A percentile compares a stretch with the other conserved stretches of the same genome.
Conservation (phyloP, 1,140 invertebrate species). For the Sycophaga agraensis region DNA sequence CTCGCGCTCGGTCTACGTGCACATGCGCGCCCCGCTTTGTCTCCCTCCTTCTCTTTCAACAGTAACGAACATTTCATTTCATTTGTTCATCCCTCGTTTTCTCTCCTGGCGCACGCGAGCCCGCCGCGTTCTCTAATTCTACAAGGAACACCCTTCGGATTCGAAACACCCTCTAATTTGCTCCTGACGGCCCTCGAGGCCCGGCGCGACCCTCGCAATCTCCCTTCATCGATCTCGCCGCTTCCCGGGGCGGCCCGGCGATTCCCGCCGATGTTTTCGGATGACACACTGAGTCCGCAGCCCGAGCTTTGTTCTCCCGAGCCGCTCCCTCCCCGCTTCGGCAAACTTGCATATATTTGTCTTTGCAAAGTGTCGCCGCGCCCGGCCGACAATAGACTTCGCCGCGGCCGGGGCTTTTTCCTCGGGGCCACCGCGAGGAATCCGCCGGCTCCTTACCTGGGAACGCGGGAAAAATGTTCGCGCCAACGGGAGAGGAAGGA, state of each 20-base stretch:
- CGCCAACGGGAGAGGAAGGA: too few species aligned
- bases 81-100: slow-evolving; percentile 51
- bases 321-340: too few species aligned
- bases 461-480: too few species aligned
- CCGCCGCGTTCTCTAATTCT: slow-evolving; percentile 31
- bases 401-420: too few species aligned
- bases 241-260: background rate
- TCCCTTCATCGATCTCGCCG: too few species aligned
- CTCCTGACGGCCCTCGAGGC: slow-evolving; percentile 38
- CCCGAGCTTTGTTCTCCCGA: background rate
- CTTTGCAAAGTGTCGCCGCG: too few species aligned
- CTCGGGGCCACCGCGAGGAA: too few species aligned
- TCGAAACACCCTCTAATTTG: slow-evolving; percentile 55
- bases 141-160: slow-evolving; percentile 45
- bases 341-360: too few species aligned
- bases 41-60: slow-evolving; percentile 28
- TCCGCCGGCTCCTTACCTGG: too few species aligned
- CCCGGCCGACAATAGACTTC: too few species aligned
- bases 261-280: slow-evolving; percentile 4
- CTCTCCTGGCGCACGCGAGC: slow-evolving; percentile 36
- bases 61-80: slow-evolving; percentile 55
- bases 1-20: slow-evolving; percentile 4
- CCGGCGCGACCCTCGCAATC: too few species aligned
- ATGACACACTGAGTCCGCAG: slow-evolving; percentile 8
- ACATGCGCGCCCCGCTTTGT: background rate